Evolutionary conservation across 2,113 vertebrate species (phyloP).

Genomic region (Perca flavescens): DNA sequence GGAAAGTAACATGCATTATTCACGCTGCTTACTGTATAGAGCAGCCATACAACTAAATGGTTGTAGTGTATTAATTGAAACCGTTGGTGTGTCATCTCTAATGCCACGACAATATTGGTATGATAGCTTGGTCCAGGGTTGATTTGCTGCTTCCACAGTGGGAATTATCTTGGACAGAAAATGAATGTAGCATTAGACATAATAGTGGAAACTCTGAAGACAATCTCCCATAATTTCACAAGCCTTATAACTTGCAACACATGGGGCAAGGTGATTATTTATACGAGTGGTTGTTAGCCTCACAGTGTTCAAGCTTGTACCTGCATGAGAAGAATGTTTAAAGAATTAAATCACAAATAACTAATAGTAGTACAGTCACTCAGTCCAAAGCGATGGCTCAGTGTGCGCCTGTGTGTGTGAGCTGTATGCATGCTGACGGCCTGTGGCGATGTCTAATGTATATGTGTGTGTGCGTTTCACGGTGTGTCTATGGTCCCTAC

Average conservation of each 20-base stretch:
- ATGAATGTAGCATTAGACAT: neutral
- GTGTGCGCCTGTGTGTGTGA: neutral
- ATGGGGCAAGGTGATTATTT: too few species aligned
- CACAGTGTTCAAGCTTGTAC: neutral
- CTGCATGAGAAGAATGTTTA: neutral
- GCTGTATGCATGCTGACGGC: neutral
- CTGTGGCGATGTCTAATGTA: neutral
- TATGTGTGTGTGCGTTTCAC: neutral
- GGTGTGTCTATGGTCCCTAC: slow-evolving; percentile 72
- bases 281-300: neutral
- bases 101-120: neutral
- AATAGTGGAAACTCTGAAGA: neutral
- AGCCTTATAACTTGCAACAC: neutral
- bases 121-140: neutral
- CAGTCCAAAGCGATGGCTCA: neutral
- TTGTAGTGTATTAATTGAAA: neutral
- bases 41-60: neutral
- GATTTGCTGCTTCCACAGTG: neutral
- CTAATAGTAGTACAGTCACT: neutral
- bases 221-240: neutral
- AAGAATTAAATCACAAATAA: neutral
- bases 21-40: neutral
- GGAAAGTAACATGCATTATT: neutral
- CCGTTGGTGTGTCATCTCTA: neutral
- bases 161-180: neutral